Percentiles rank a stretch among this genome's conserved stretches.
phyloP scores from a whole-genome alignment of 2,113 vertebrate species.

The Notechis scutatus region DNA sequence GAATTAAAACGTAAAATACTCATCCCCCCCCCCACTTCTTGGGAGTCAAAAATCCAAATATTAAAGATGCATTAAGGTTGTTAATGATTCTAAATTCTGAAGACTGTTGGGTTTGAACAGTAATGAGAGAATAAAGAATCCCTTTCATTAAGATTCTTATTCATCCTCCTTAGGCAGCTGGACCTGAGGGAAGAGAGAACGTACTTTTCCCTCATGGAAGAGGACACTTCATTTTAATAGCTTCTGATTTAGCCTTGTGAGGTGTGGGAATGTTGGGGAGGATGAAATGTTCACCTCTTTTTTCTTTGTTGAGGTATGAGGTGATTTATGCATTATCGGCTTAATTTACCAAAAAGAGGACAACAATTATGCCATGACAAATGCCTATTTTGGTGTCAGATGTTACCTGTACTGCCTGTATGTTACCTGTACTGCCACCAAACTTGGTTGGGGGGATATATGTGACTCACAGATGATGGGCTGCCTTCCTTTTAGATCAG shows the following conservation, averaged over 20 bases:
- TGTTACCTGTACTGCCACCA: too few relatives aligned
- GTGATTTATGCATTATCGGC: neutral
- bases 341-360: neutral
- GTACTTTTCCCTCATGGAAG: neutral
- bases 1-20: slow-evolving; percentile 57
- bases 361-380: neutral
- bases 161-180: neutral
- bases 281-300: neutral
- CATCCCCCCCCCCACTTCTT: neutral
- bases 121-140: neutral
- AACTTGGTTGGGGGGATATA: neutral
- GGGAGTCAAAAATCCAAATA: slow-evolving; percentile 32
- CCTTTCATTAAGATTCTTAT: neutral
- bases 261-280: neutral
- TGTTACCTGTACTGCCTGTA: neutral
- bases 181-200: neutral
- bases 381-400: neutral
- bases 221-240: neutral
- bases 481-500: neutral
- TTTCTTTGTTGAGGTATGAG: neutral
- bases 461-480: neutral
- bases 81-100: slow-evolving; percentile 50
- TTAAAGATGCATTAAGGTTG: slow-evolving; percentile 59
- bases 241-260: neutral
- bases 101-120: slow-evolving; percentile 39